Conservation (phyloP, 1,140 invertebrate species). For the Periplaneta americana region DNA sequence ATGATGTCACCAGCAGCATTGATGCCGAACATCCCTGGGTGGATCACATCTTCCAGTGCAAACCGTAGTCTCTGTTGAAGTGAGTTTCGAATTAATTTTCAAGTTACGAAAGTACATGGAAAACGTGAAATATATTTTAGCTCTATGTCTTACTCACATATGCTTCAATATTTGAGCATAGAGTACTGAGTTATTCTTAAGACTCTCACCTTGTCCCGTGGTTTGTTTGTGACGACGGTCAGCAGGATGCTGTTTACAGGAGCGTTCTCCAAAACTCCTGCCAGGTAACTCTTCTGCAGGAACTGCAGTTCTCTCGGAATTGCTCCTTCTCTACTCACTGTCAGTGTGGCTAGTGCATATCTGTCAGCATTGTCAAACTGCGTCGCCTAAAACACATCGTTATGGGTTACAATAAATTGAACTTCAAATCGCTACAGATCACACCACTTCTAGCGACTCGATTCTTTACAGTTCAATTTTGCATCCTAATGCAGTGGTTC, state of each 20-base stretch:
- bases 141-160: too few species aligned
- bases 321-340: constrained; percentile 50
- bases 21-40: constrained; percentile 64
- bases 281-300: constrained; percentile 63
- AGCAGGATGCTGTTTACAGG: constrained; percentile 64
- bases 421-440: too few species aligned
- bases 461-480: too few species aligned
- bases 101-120: not conserved
- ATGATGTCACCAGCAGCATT: constrained; percentile 75
- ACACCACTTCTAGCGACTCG: too few species aligned
- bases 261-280: constrained; percentile 69
- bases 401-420: not conserved
- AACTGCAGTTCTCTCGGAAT: constrained; percentile 47
- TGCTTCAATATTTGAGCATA: too few species aligned
- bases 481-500: too few species aligned
- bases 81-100: too few species aligned
- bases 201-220: constrained; percentile 44
- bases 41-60: constrained; percentile 55
- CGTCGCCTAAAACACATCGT: constrained; percentile 53
- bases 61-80: constrained; percentile 49
- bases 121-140: too few species aligned
- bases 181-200: too few species aligned
- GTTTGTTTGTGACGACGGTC: constrained; percentile 54
- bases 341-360: constrained; percentile 76
- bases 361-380: constrained; percentile 85